Base-by-base conservation (phyloP, 1,140 invertebrate species). In the Sogatella furcifera region DNA sequence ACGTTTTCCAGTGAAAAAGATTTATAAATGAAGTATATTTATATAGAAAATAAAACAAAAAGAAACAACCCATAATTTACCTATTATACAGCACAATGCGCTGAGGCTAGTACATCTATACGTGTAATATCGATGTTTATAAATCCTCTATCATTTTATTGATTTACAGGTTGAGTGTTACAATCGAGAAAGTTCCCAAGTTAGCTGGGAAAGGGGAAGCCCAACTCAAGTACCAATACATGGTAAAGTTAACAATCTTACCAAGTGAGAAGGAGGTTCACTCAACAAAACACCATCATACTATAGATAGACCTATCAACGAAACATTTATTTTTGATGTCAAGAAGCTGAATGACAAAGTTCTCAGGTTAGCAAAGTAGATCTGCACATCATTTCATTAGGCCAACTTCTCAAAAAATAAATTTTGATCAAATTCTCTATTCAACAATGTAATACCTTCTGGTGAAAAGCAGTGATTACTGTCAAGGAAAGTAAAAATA, bases 151-250 rank as follows among this genome's bases (percentile, higher is more conserved):
- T 53, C 2, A 21, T 53, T 49, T 41, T 61, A 13, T 61, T 57
- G 31, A 8, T 55, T 61, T 62, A 5, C 52, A 68, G 67, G 21
- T 55, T 68, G 13, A 44, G 63, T 24, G 57, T 68, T 44, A 61
- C 64, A 15, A 52, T 68, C 15, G 62, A 59, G 0, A 64, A 64
- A 15, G 55, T 68, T 52, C 61, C 66, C 38, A 55, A 59, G 13
- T 57, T 68, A 31, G 64, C 67, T 42, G 66, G 66, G 13, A 68
- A 65, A 64, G 66, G 66, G 15, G 62, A 62, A 61, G 61, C 62
- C 42, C 31, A 61, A 42, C 28, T 43, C 17, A 52, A 41, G 5
- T 68, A 68, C 52, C 55, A 59, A 28, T 64, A 61, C 28, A 61
- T 65, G n/a, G 42, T 68, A 11, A 67, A 67, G 42, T 55, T 68